Conservation (phyloP, 2,113 vertebrate species). For the Passer montanus region DNA sequence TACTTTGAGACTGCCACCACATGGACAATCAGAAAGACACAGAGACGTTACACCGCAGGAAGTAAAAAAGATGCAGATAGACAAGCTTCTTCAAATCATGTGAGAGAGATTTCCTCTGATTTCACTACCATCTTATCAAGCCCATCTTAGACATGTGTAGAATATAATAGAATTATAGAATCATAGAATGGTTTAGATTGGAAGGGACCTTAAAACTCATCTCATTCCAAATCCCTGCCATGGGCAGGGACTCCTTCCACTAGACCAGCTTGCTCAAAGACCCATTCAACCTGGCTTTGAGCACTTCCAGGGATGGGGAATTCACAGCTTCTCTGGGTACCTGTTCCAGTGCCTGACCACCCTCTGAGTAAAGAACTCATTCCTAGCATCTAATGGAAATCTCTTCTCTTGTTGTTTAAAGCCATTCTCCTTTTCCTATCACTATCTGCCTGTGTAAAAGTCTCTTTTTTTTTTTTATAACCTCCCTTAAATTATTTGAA, state of each 20-base stretch:
- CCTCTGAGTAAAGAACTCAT: neutral
- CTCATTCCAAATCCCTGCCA: neutral
- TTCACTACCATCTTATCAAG: neutral
- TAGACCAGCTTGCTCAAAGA: neutral
- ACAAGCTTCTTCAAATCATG: neutral
- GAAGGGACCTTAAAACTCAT: neutral
- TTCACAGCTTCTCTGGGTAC: neutral
- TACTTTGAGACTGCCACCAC: conserved; percentile 13
- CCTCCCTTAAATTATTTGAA: neutral
- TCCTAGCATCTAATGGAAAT: neutral
- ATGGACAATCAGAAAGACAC: neutral
- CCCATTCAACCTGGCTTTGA: neutral
- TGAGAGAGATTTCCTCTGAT: neutral
- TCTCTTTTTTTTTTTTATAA: neutral
- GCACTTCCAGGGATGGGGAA: neutral
- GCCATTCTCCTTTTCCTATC: neutral
- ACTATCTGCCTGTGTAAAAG: neutral
- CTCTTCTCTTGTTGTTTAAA: neutral
- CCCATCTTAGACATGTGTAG: neutral
- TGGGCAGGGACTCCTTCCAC: neutral
- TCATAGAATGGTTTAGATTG: neutral
- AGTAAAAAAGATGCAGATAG: neutral
- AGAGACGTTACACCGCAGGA: neutral
- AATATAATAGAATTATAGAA: neutral
- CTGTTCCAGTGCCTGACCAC: neutral